Evolutionary conservation across 2,888 invertebrate species (phyloP).

Genomic region (Folsomia manolachei): DNA sequence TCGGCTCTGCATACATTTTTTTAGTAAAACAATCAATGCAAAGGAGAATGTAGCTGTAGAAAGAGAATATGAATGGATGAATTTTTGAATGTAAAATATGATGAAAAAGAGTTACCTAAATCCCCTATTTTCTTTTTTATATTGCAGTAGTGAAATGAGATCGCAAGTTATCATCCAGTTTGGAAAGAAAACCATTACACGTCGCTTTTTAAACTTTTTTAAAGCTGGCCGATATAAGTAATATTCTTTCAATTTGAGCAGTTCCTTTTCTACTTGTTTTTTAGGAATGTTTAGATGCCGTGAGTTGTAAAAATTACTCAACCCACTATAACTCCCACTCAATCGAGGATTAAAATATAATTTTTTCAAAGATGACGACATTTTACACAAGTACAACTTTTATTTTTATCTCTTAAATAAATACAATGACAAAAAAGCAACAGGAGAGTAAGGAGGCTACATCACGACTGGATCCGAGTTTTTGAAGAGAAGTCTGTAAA

Average conservation of each 20-base stretch:
- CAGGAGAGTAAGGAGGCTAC: no score
- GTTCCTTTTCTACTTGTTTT: constrained; percentile 4
- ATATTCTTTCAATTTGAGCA: constrained; percentile 5
- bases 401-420: neutral
- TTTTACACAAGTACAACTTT: no score
- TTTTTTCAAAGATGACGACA: neutral
- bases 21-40: neutral
- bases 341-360: constrained; percentile 4
- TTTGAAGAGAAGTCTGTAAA: no score
- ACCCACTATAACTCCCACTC: constrained; percentile 1
- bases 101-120: neutral
- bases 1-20: neutral
- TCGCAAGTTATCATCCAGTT: constrained; percentile 9
- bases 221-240: constrained; percentile 7
- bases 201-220: constrained; percentile 5
- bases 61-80: no score
- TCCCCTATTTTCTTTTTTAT: neutral
- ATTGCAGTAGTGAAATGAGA: neutral
- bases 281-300: neutral
- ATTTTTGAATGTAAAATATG: neutral
- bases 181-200: neutral
- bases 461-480: no score
- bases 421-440: neutral
- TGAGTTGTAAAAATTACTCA: neutral
- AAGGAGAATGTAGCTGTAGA: constrained; percentile 1